Conservation (phyloP, 2,113 vertebrate species). For the Ceyx margarethae region DNA sequence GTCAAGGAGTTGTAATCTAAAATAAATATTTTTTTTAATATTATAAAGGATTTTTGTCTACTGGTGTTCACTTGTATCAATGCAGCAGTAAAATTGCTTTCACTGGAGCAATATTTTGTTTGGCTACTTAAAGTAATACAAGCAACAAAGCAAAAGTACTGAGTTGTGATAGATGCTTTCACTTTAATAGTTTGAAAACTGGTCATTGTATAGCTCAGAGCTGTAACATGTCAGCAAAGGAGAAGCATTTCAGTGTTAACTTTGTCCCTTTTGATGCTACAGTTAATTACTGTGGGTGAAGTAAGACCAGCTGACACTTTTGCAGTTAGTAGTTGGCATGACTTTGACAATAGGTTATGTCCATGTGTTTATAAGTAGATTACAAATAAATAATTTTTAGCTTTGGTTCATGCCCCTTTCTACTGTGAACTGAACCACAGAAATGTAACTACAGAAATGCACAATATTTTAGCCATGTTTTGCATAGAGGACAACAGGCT, state of each 20-base stretch:
- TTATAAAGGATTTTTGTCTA: not conserved
- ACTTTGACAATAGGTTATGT: not conserved
- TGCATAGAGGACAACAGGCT: not conserved
- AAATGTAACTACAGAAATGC: not conserved
- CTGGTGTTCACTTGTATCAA: not conserved
- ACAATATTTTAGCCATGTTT: not conserved
- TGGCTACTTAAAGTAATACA: not conserved
- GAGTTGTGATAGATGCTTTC: not conserved
- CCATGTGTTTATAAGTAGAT: not conserved
- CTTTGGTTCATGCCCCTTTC: not conserved
- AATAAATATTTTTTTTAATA: not conserved
- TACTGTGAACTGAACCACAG: not conserved
- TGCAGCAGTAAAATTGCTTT: not conserved
- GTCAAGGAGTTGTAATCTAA: not conserved
- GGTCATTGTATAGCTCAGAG: not conserved
- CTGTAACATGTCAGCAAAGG: not conserved
- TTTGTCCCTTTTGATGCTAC: not conserved
- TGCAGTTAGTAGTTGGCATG: not conserved
- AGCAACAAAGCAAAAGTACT: not conserved
- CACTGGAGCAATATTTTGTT: not conserved
- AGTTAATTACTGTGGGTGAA: not conserved
- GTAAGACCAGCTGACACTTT: not conserved
- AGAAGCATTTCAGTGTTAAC: not conserved
- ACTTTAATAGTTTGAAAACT: not conserved
- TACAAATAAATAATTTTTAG: not conserved